phyloP scores from a whole-genome alignment of 2,888 invertebrate genomes.

The Allacma fusca region DNA sequence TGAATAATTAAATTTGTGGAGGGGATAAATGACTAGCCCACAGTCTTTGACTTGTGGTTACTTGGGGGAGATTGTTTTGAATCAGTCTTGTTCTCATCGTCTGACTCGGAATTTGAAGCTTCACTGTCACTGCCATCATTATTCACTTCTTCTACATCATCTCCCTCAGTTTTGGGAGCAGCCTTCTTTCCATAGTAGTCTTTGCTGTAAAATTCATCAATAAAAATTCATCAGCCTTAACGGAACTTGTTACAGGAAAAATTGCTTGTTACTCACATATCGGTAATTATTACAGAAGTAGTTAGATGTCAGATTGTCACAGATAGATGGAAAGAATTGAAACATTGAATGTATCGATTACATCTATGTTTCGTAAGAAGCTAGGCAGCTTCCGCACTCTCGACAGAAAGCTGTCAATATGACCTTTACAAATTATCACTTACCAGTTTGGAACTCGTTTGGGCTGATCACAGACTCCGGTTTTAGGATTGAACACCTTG shows the following conservation, averaged over 20 bases:
- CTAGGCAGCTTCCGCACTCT: no score
- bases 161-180: constrained; percentile 38
- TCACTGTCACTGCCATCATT: not conserved
- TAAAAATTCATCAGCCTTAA: no score
- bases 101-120: no score
- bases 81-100: no score
- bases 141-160: not conserved
- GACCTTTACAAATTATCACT: constrained; percentile 58
- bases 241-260: no score
- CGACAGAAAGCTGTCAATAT: not conserved
- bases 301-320: not conserved
- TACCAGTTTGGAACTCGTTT: constrained; percentile 79
- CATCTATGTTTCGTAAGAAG: no score
- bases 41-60: no score
- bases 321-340: not conserved
- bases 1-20: no score
- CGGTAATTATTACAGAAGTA: not conserved
- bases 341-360: no score
- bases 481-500: constrained; percentile 78
- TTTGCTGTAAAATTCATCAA: constrained; percentile 39
- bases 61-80: no score
- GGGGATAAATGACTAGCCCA: no score
- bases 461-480: constrained; percentile 76
- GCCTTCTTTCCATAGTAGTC: constrained; percentile 52
- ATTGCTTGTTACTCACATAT: no score